phyloP scores from a whole-genome alignment of 2,888 invertebrate species.

The Nymphalis urticae region DNA sequence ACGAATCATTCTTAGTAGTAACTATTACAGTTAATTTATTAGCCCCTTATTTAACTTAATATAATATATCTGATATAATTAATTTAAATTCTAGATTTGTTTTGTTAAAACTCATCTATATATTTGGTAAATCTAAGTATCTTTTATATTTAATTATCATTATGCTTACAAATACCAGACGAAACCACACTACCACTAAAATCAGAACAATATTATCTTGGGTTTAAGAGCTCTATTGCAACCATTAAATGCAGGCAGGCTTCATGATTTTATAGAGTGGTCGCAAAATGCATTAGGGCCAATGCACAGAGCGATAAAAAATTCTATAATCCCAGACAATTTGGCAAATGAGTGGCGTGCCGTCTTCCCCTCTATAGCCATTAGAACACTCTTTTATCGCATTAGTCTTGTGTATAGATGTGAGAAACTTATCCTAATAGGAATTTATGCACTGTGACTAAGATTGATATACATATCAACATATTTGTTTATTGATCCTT shows the following conservation, averaged over 20 bases:
- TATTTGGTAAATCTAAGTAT: not conserved
- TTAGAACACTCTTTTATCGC: slow-evolving; percentile 63
- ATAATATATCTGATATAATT: too few species aligned
- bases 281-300: slow-evolving; percentile 41
- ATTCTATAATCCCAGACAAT: slow-evolving; percentile 59
- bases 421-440: slow-evolving; percentile 39
- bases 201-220: not conserved
- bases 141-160: not conserved
- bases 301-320: slow-evolving; percentile 49
- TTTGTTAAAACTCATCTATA: too few species aligned
- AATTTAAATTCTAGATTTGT: too few species aligned
- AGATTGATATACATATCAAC: not conserved
- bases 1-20: too few species aligned
- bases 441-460: not conserved
- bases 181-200: not conserved
- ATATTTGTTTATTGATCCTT: too few species aligned
- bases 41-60: too few species aligned
- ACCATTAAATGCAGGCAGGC: slow-evolving; percentile 34
- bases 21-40: too few species aligned
- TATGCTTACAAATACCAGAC: not conserved
- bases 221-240: slow-evolving; percentile 13
- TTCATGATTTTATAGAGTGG: slow-evolving; percentile 34
- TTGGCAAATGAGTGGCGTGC: slow-evolving; percentile 60
- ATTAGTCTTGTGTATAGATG: slow-evolving; percentile 52
- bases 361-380: slow-evolving; percentile 43